Percentiles rank a stretch among this genome's conserved stretches.
phyloP scores from a whole-genome alignment of 2,113 vertebrate genomes.

The Thinocorus orbignyianus region DNA sequence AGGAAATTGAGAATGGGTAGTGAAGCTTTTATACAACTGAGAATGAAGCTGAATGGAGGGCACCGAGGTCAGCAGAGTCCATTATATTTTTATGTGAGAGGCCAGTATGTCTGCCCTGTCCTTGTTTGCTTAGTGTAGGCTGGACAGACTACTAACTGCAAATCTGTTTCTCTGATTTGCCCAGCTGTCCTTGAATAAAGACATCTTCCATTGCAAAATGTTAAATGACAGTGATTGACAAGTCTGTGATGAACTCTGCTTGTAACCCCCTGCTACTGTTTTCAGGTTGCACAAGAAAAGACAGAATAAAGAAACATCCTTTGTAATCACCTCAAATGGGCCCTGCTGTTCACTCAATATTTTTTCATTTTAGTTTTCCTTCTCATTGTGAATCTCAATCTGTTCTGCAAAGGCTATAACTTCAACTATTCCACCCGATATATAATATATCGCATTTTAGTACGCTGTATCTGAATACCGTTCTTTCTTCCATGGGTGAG shows the following conservation, averaged over 20 bases:
- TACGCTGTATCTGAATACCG: not conserved
- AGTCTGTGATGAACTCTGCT: constrained; percentile 78
- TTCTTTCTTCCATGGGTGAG: constrained; percentile 19
- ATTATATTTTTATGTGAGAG: constrained; percentile 86
- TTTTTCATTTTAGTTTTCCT: constrained; percentile 77
- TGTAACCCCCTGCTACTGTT: constrained; percentile 85
- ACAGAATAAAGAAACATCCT: constrained; percentile 83
- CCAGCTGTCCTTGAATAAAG: constrained; percentile 85
- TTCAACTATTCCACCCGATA: constrained; percentile 2
- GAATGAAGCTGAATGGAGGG: constrained; percentile 85
- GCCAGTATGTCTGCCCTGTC: constrained; percentile 76
- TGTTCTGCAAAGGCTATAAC: constrained; percentile 70
- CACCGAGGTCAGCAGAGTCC: constrained; percentile 79
- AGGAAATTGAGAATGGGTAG: constrained; percentile 89
- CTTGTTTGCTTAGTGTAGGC: constrained; percentile 85
- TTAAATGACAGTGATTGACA: constrained; percentile 88
- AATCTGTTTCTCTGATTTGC: constrained; percentile 87
- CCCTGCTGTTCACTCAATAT: constrained; percentile 79
- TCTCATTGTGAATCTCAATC: constrained; percentile 76
- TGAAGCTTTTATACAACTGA: constrained; percentile 85
- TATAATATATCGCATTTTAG: not conserved
- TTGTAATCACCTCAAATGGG: constrained; percentile 80
- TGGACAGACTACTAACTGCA: constrained; percentile 83
- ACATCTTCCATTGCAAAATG: constrained; percentile 81
- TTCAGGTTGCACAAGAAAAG: constrained; percentile 81